Evolutionary conservation across 1,140 invertebrate genomes (phyloP), one percentile per base, ranked within the genome.

Genomic region (Thaumetopoea pityocampa): DNA sequence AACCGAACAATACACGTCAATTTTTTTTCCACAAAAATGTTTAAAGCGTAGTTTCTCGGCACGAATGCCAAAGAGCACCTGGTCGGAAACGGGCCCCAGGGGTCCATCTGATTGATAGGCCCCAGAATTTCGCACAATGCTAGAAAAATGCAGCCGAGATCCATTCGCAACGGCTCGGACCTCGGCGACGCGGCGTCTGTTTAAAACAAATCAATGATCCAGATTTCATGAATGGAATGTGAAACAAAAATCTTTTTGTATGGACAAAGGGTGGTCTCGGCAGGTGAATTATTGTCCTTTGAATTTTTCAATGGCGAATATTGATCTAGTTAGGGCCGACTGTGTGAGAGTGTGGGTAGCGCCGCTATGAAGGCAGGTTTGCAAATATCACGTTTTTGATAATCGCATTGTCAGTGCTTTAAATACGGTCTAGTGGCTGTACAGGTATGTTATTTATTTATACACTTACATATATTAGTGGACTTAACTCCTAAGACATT

Each of bases 121-220:
- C 68, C 64, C 61, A 67, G 65, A 72, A 65, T 69, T 69, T 67
- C 48, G 56, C 54, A 80, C 76, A 81, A 81, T 78, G 59, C 63
- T 52, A 57, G 50, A 57, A 63, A 69, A 68, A 74, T 70, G 52
- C 63, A 58, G 24, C 32, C 34, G 19, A 30, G 30, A 41, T 32
- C 35, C 37, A 62, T 73, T 70, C 52, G 67, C 64, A 68, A 62
- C 65, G 60, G 51, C 38, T 16, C 49, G 45, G 44, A 59, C 51
- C 48, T 52, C 68, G 77, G 80, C 80, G 80, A 66, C 80, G 65
- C 51, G 48, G 67, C 67, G 80, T 84, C 80, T 82, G 64, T 68
- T 61, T 83, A 80, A 84, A 84, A 84, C 80, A 84, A n/a, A 84
- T 82, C 76, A 77, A 78, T 80, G 77, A 77, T 71, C 51, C 60